These are phyloP conservation scores for Pachyrhynchus sulphureomaculatus DNA, from an alignment of 1,140 invertebrate genomes.

Conservation along the genomic window DNA sequence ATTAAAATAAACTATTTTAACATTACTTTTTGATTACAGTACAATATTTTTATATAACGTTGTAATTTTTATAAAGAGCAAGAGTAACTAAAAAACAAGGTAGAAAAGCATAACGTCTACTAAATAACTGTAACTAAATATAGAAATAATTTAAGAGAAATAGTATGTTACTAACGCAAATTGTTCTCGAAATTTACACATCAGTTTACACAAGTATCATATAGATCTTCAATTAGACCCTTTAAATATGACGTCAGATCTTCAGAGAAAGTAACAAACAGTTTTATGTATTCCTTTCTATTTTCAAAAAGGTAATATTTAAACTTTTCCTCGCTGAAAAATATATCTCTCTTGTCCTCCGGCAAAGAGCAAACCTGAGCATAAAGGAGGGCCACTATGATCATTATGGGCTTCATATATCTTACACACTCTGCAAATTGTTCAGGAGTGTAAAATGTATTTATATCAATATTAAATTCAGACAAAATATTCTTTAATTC, in stretches of 20 bases:
- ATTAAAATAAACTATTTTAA: no score
- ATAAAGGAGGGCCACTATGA: neutral
- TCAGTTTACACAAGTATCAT: no score
- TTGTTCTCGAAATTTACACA: no score
- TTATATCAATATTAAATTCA: neutral
- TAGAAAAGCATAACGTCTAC: no score
- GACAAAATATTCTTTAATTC: neutral
- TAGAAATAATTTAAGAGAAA: no score
- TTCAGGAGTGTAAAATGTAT: neutral
- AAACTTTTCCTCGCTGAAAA: neutral
- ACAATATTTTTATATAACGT: no score
- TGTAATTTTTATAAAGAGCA: no score
- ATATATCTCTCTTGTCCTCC: neutral
- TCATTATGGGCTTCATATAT: neutral
- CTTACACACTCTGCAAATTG: neutral
- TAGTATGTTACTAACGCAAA: no score
- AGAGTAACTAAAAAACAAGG: no score
- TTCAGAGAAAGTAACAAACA: neutral
- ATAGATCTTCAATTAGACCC: neutral
- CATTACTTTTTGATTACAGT: no score
- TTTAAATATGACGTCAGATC: neutral
- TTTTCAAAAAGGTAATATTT: neutral
- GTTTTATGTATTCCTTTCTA: neutral
- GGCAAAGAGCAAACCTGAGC: neutral
- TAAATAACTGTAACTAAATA: no score